phyloP scores from a whole-genome alignment of 2,888 invertebrate genomes.

The Melinaea marsaeus region DNA sequence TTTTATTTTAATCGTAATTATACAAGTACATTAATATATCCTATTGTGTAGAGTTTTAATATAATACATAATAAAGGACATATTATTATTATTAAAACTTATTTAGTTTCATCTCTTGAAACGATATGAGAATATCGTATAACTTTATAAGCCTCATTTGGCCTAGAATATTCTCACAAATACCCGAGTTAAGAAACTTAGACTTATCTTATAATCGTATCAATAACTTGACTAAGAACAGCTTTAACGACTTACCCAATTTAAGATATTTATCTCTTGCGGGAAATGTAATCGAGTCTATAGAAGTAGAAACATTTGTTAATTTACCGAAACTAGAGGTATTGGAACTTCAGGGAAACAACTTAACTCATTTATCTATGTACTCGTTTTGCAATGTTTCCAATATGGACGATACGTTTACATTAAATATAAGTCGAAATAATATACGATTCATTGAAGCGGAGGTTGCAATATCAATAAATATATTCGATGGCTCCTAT shows the following conservation, averaged over 20 bases:
- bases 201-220: constrained; percentile 89
- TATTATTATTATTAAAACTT: too few species aligned
- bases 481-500: constrained; percentile 83
- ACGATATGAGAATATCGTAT: constrained; percentile 88
- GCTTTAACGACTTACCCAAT: constrained; percentile 88
- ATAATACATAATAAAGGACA: too few species aligned
- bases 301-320: constrained; percentile 85
- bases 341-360: constrained; percentile 89
- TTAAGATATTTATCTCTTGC: constrained; percentile 90
- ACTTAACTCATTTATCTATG: constrained; percentile 82
- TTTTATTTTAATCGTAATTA: too few species aligned
- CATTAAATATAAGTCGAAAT: constrained; percentile 87
- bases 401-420: constrained; percentile 80
- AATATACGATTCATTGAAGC: constrained; percentile 71
- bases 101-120: constrained; percentile 36
- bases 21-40: too few species aligned
- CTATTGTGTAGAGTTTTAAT: too few species aligned
- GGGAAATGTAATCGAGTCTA: constrained; percentile 85
- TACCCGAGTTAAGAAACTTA: constrained; percentile 85
- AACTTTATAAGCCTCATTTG: constrained; percentile 85
- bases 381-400: constrained; percentile 84
- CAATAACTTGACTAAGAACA: constrained; percentile 81
- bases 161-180: constrained; percentile 82
- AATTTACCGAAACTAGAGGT: constrained; percentile 86
- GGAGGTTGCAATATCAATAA: constrained; percentile 78